Base-by-base conservation (phyloP, 2,888 invertebrate genomes). In the Xylota segnis region DNA sequence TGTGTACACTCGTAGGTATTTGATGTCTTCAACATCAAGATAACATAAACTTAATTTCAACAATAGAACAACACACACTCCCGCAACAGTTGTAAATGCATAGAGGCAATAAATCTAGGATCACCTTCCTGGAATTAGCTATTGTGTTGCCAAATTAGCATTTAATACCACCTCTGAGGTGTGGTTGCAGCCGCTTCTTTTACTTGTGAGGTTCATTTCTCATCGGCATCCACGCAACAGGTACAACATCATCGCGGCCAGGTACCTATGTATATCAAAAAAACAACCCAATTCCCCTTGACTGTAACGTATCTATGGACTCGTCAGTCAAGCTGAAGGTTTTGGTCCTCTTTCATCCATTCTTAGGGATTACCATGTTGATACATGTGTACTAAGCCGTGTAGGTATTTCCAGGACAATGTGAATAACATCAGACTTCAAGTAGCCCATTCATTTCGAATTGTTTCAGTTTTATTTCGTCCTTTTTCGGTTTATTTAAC, bases 111-210 rank as follows among this genome's bases (percentile, higher is more conserved):
- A 86, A 86, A 86, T 86, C 86, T 82, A 82, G 72, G 76, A 86
- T 77, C 82, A 47, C 77, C 56, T 86, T 86, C 86, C 56, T 29
- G 68, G 86, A 82, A 86, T 82, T 82, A 82, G 72, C 86, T 58
- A 86, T 86, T 86, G 82, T 86, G 76, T 71, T 70, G 72, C 43
- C 82, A 86, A 86, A 86, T 86, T 86, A 86, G 82, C 82, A 86
- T 86, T 82, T 86, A 82, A 86, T 86, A 86, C 82, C 82, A 82
- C 86, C 86, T 84, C 76, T 23, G 86, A 82, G 76, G 77, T 77
- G 86, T 82, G 74, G 71, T 79, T 78, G 68, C 47, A 37, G 40
- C 58, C 32, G 66, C 47, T 66, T 63, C 70, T 54, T 45, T 52
- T 47, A 58, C 56, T 29, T 65, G 7, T 61, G 66, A 16, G 56